phyloP scores from a whole-genome alignment of 2,888 invertebrate species.

The Oligia strigilis region DNA sequence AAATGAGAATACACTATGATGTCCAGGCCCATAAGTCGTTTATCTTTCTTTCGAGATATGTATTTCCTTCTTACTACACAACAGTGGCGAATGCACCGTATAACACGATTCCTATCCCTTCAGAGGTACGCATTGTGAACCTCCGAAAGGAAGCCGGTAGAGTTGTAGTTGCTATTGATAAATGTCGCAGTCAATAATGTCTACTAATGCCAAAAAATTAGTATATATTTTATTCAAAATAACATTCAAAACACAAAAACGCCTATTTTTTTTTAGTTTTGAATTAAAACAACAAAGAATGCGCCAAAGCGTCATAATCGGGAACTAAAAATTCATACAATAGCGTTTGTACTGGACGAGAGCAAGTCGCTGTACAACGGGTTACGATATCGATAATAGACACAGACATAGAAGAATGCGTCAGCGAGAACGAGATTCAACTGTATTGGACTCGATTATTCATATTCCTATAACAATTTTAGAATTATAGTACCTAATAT shows the following conservation, averaged over 20 bases:
- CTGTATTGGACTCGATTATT: not conserved
- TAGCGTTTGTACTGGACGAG: not conserved
- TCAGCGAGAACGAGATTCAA: not conserved
- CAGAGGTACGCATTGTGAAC: not conserved
- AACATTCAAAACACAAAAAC: no score
- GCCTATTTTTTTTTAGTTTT: not conserved
- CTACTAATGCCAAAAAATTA: not conserved
- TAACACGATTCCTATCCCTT: not conserved
- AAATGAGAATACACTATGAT: not conserved
- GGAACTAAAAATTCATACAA: not conserved
- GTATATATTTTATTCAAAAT: no score
- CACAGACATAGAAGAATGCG: not conserved
- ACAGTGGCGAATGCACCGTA: not conserved
- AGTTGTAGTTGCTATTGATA: not conserved
- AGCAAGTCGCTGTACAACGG: not conserved
- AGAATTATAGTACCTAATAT: not conserved
- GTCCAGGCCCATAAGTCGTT: not conserved
- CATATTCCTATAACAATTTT: not conserved
- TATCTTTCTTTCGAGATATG: not conserved
- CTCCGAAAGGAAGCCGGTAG: not conserved
- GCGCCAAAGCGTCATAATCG: not conserved
- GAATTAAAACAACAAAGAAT: not conserved
- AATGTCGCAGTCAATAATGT: not conserved
- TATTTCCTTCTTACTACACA: not conserved
- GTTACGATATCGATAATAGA: not conserved